Evolutionary conservation across 2,797 vertebrate species (phyloP).

Genomic region (Oreochromis mossambicus): DNA sequence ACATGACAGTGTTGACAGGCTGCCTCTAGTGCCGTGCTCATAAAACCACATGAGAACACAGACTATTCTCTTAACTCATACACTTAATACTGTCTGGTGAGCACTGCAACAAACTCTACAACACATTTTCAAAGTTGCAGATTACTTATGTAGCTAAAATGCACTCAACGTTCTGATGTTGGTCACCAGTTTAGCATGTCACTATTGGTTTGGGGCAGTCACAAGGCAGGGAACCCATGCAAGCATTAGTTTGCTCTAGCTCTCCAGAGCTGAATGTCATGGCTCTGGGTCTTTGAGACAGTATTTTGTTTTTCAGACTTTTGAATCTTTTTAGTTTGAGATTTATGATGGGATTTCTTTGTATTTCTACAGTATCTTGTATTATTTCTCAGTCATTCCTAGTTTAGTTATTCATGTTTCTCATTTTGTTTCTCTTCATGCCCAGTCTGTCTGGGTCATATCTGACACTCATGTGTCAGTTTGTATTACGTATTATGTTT

Average conservation of each 20-base stretch:
- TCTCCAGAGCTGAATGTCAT: background rate
- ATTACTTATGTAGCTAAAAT: background rate
- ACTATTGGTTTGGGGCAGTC: rapidly evolving
- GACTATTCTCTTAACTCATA: rapidly evolving
- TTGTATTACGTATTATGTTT: background rate
- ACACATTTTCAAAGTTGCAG: background rate
- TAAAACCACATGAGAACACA: rapidly evolving
- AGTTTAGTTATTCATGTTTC: background rate
- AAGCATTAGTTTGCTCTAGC: background rate
- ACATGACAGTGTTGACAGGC: background rate
- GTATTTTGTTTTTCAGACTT: background rate
- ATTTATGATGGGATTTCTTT: background rate
- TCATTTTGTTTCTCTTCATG: background rate
- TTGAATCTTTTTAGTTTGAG: background rate
- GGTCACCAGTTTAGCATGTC: rapidly evolving
- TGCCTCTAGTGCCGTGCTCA: background rate
- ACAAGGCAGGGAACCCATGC: background rate
- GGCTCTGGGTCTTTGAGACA: background rate
- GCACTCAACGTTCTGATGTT: rapidly evolving
- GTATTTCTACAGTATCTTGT: background rate
- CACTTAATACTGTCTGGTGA: background rate
- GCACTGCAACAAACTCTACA: background rate
- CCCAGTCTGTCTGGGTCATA: background rate
- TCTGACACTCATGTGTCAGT: background rate
- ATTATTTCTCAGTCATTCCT: rapidly evolving